phyloP scores from a whole-genome alignment of 2,113 vertebrate genomes.

The Thermophis baileyi region DNA sequence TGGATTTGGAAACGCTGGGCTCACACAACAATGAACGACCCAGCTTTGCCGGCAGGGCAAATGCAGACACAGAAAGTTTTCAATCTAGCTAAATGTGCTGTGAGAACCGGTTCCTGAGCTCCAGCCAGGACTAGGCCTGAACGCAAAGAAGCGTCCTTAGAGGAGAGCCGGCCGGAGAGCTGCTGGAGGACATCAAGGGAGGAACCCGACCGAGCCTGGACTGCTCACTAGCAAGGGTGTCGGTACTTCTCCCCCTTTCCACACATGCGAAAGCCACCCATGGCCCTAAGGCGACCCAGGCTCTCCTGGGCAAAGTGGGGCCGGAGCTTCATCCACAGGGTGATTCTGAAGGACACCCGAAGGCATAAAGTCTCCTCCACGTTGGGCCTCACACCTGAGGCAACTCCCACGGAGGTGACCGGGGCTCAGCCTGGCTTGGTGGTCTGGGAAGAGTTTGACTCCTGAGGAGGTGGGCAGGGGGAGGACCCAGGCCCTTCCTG shows the following conservation, averaged over 20 bases:
- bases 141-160: background rate
- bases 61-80: background rate
- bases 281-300: background rate
- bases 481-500: background rate
- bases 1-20: background rate
- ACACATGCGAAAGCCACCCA: background rate
- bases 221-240: background rate
- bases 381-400: no score
- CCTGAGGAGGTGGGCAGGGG: no score
- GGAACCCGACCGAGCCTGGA: rapidly evolving
- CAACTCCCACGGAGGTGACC: background rate
- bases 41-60: background rate
- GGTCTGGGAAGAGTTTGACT: background rate
- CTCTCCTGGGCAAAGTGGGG: background rate
- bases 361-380: background rate
- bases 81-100: background rate
- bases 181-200: background rate
- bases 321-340: background rate
- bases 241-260: background rate
- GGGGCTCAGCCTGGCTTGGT: background rate
- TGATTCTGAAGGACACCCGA: no score
- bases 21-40: background rate
- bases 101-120: background rate
- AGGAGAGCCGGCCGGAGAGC: background rate
- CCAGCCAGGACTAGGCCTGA: background rate